Conservation (phyloP, 2,888 invertebrate species). For the Nineta flava region DNA sequence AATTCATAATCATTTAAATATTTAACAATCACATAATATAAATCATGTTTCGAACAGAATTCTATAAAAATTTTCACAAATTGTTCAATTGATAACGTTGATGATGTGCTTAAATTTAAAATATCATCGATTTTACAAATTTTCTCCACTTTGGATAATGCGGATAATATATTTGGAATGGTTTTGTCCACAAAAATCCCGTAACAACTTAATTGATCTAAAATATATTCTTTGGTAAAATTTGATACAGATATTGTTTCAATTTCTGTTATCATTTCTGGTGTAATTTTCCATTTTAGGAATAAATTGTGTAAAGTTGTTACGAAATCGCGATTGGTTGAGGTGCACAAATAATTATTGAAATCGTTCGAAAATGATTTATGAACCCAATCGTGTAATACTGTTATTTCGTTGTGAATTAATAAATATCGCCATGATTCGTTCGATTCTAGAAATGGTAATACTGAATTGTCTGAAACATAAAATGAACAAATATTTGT, state of each 20-base stretch:
- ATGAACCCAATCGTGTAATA: slow-evolving; percentile 44
- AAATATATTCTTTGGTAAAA: slow-evolving; percentile 36
- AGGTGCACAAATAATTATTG: slow-evolving; percentile 25
- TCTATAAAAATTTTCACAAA: slow-evolving; percentile 37
- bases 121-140: slow-evolving; percentile 37
- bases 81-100: slow-evolving; percentile 25
- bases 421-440: slow-evolving; percentile 46
- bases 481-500: slow-evolving; percentile 1
- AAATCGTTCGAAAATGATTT: slow-evolving; percentile 30
- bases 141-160: slow-evolving; percentile 40
- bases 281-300: slow-evolving; percentile 35
- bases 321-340: slow-evolving; percentile 21
- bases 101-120: slow-evolving; percentile 22
- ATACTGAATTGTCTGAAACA: slow-evolving; percentile 34
- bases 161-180: slow-evolving; percentile 37
- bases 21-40: slow-evolving; percentile 21
- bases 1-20: slow-evolving; percentile 9
- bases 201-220: slow-evolving; percentile 42
- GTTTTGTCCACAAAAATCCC: slow-evolving; percentile 43
- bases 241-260: slow-evolving; percentile 30
- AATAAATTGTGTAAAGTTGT: slow-evolving; percentile 35
- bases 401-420: slow-evolving; percentile 38
- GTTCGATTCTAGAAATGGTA: slow-evolving; percentile 32
- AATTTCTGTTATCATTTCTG: slow-evolving; percentile 39
- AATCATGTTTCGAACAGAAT: slow-evolving; percentile 34